A percentile compares a stretch with the other conserved stretches of the same genome.
Evolutionary conservation across 1,140 invertebrate genomes (phyloP).

Genomic region (Plutomurus gul): DNA sequence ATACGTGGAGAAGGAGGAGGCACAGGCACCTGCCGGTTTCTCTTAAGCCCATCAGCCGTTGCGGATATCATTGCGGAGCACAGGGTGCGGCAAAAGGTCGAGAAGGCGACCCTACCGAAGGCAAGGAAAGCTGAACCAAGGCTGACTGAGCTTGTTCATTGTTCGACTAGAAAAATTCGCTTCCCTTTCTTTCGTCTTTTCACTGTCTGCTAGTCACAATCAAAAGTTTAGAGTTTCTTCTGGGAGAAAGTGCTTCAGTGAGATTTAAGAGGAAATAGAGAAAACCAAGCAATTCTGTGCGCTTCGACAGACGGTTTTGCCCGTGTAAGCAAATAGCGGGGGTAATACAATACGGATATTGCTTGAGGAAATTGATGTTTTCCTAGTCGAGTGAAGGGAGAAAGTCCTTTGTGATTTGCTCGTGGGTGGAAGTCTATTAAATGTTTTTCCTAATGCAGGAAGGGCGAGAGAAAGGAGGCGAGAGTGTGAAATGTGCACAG

Average conservation of each 20-base stretch:
- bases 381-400: background rate
- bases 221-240: no score
- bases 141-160: background rate
- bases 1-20: background rate
- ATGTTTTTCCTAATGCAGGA: background rate
- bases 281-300: background rate
- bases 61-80: constrained; percentile 19
- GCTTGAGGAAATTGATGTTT: background rate
- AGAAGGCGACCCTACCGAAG: background rate
- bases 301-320: background rate
- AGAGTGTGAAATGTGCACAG: background rate
- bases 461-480: background rate
- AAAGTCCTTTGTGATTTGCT: background rate
- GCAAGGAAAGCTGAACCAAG: background rate
- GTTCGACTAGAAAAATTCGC: background rate
- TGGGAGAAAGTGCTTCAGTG: background rate
- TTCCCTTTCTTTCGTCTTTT: background rate
- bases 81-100: constrained; percentile 24
- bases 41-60: constrained; percentile 23
- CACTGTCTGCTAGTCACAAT: no score
- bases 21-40: constrained; percentile 26
- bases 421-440: constrained; percentile 2
- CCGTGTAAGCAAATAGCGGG: background rate
- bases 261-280: background rate
- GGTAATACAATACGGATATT: background rate